Evolutionary conservation across 2,113 vertebrate genomes (phyloP).

Genomic region (Lepidothrix coronata): DNA sequence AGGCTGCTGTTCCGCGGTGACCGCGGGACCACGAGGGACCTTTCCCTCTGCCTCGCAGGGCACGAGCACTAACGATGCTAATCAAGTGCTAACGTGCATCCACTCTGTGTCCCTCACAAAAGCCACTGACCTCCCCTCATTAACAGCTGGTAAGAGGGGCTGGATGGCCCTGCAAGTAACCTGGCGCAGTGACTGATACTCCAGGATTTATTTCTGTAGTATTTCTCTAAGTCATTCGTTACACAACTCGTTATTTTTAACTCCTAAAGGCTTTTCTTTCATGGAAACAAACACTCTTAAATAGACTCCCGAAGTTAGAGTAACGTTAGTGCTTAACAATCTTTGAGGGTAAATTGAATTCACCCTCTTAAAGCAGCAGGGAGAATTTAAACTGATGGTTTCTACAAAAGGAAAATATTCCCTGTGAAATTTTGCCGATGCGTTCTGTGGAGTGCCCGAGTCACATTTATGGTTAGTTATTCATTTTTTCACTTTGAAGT

Average conservation of each 20-base stretch:
- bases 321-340: not conserved
- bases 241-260: not conserved
- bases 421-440: not conserved
- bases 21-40: not conserved
- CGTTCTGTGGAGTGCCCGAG: not conserved
- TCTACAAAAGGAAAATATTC: not conserved
- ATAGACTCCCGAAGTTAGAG: not conserved
- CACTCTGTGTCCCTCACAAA: not conserved
- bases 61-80: not conserved
- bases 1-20: rapidly evolving
- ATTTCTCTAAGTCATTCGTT: not conserved
- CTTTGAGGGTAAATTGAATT: not conserved
- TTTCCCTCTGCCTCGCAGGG: not conserved
- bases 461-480: not conserved
- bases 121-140: not conserved
- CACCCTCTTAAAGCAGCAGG: not conserved
- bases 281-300: not conserved
- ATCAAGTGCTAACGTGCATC: not conserved
- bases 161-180: not conserved
- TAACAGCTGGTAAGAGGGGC: not conserved
- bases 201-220: not conserved
- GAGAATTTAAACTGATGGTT: not conserved
- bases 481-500: not conserved
- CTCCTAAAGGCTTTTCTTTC: not conserved
- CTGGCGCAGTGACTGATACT: not conserved